A percentile compares a stretch with the other conserved stretches of the same genome.
Conservation (phyloP, 2,113 vertebrate genomes). For the human (Homo sapiens) region DNA sequence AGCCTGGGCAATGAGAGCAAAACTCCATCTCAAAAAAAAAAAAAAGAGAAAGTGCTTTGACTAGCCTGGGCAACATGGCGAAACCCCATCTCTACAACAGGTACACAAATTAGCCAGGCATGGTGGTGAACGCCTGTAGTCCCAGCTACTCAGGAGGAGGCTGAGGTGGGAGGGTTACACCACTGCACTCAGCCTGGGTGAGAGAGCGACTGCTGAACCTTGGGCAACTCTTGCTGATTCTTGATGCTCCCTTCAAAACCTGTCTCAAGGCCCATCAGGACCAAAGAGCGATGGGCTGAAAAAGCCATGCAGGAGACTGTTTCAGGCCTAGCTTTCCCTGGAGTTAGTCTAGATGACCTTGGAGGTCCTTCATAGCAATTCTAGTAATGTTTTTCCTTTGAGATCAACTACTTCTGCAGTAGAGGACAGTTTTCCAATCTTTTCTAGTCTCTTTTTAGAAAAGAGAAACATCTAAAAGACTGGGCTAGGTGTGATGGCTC, state of each 20-base stretch:
- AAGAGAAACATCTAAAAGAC: background rate
- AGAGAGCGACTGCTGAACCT: background rate
- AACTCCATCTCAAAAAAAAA: too few relatives aligned
- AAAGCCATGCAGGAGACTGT: background rate
- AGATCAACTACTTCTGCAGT: conserved; percentile 10
- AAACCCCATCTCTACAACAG: too few relatives aligned
- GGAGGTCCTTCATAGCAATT: background rate
- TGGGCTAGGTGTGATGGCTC: background rate
- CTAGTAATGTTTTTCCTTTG: background rate
- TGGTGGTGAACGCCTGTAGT: too few relatives aligned
- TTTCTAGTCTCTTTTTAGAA: background rate
- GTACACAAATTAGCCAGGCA: too few relatives aligned
- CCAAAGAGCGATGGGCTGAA: background rate
- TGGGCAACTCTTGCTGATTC: background rate
- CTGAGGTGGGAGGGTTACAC: too few relatives aligned
- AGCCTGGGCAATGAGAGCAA: too few relatives aligned
- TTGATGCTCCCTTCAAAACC: background rate
- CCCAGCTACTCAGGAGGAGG: too few relatives aligned
- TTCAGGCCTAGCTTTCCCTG: background rate
- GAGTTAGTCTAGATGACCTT: background rate
- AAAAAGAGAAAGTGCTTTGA: too few relatives aligned
- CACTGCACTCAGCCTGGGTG: too few relatives aligned
- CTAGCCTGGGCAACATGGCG: too few relatives aligned
- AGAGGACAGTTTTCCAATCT: background rate
- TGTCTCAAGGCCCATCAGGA: background rate